phyloP scores from a whole-genome alignment of 2,888 invertebrate genomes.

The Platycnemis pennipes region DNA sequence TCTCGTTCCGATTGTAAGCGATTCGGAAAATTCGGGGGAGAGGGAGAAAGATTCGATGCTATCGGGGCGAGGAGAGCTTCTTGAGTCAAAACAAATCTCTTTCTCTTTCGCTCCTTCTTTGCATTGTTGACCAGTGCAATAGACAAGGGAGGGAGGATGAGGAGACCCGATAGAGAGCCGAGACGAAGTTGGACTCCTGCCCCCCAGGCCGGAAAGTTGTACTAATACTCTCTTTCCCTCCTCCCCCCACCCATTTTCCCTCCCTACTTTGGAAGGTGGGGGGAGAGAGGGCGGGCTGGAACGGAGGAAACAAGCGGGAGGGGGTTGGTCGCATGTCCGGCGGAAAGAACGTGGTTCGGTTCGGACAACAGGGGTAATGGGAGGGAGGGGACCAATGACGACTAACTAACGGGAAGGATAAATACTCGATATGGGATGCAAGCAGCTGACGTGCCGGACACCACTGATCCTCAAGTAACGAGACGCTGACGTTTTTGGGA shows the following conservation, averaged over 20 bases:
- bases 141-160: not conserved
- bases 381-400: not conserved
- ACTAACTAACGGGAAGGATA: not conserved
- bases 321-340: not conserved
- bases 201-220: slow-evolving; percentile 30
- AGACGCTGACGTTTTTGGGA: not conserved
- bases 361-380: not conserved
- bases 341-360: not conserved
- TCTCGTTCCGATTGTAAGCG: not conserved
- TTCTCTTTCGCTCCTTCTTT: not conserved
- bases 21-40: not conserved
- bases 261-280: not conserved
- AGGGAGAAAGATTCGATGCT: not conserved
- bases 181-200: slow-evolving; percentile 51
- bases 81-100: not conserved
- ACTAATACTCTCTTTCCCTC: not conserved
- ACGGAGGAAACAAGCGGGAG: not conserved
- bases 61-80: not conserved
- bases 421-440: not conserved
- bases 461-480: not conserved
- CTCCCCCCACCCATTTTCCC: not conserved
- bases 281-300: not conserved
- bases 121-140: not conserved
- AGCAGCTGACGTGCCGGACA: not conserved
- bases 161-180: slow-evolving; percentile 53